Percentiles rank a stretch among this genome's conserved stretches.
Evolutionary conservation across 1,140 invertebrate species (phyloP).

Genomic region (Gerris buenoi): DNA sequence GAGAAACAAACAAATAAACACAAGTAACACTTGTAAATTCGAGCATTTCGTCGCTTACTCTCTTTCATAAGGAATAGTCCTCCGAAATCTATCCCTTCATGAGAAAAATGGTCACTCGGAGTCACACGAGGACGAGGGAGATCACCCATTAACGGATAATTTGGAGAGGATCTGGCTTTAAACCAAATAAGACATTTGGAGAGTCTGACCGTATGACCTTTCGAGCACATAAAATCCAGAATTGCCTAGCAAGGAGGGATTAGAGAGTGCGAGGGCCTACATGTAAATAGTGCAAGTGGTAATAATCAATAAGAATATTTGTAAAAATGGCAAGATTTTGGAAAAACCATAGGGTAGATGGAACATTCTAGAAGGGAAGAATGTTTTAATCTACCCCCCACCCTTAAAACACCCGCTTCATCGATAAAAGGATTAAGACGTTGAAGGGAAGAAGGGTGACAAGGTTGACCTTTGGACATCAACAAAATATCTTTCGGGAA

Average conservation of each 20-base stretch:
- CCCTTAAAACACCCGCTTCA: conserved; percentile 24
- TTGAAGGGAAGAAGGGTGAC: neutral
- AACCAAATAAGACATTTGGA: conserved; percentile 3
- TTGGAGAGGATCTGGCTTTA: neutral
- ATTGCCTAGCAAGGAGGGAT: neutral
- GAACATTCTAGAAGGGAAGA: conserved; percentile 22
- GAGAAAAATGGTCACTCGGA: conserved; percentile 21
- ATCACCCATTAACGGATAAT: conserved; percentile 3
- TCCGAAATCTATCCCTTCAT: conserved; percentile 27
- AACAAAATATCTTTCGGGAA: neutral
- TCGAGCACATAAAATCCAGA: neutral
- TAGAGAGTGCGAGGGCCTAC: conserved; percentile 19
- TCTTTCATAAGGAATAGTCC: conserved; percentile 25
- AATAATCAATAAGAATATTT: conserved; percentile 19
- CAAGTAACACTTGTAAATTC: conserved; percentile 20
- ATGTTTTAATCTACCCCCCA: conserved; percentile 27
- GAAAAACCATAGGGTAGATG: conserved; percentile 31
- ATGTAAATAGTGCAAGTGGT: conserved; percentile 23
- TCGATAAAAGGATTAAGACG: conserved; percentile 26
- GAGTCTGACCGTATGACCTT: neutral
- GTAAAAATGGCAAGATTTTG: conserved; percentile 19
- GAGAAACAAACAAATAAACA: conserved; percentile 23
- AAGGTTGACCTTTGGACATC: neutral
- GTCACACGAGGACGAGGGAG: conserved; percentile 5
- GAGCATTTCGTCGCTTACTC: conserved; percentile 9